phyloP scores from a whole-genome alignment of 2,113 vertebrate genomes.

The Pteropus alecto region DNA sequence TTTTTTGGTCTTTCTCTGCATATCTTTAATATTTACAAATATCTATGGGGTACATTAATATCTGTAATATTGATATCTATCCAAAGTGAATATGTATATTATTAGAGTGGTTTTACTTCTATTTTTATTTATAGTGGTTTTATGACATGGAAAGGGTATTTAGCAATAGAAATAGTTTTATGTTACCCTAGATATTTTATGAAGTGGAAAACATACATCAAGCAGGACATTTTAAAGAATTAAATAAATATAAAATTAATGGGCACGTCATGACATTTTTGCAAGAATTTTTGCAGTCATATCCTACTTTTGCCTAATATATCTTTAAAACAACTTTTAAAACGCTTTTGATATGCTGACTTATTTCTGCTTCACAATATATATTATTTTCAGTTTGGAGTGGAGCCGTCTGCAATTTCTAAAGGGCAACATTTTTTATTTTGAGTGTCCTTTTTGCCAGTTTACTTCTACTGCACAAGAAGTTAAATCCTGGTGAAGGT shows the following conservation, averaged over 20 bases:
- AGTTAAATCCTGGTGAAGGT: neutral
- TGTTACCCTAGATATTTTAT: neutral
- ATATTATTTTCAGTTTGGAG: neutral
- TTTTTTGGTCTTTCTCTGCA: neutral
- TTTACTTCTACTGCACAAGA: neutral
- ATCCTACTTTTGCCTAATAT: neutral
- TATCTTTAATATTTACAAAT: neutral
- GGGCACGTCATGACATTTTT: neutral
- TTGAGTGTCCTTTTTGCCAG: neutral
- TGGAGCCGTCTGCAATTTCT: conserved; percentile 12
- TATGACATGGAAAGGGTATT: neutral
- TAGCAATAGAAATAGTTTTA: neutral
- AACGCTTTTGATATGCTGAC: neutral
- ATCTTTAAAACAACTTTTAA: neutral
- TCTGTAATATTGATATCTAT: neutral
- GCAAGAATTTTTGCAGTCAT: neutral
- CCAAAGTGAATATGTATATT: neutral
- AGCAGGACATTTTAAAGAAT: neutral
- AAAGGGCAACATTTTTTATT: conserved; percentile 30
- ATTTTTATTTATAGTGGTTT: neutral
- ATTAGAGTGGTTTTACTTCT: neutral
- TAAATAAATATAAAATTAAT: neutral
- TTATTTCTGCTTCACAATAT: neutral
- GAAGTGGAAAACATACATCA: neutral
- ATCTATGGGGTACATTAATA: neutral